A percentile compares a stretch with the other conserved stretches of the same genome.
These are phyloP conservation scores for Rosalia funebris DNA, from an alignment of 2,888 invertebrate species.

Conservation along the genomic window DNA sequence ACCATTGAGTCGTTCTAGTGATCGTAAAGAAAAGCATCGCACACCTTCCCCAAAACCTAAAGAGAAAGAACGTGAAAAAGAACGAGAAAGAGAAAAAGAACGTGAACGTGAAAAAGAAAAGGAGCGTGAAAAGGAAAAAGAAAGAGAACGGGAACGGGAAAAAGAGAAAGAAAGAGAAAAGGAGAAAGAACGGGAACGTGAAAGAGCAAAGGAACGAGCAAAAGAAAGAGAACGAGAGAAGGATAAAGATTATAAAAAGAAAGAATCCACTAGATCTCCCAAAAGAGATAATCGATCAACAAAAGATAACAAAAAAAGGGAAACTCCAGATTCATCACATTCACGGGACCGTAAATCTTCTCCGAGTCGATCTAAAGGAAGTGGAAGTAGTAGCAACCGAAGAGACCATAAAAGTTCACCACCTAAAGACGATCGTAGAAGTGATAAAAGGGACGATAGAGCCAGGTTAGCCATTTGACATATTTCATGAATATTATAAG, in stretches of 20 bases:
- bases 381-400: conserved; percentile 49
- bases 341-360: conserved; percentile 60
- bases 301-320: conserved; percentile 59
- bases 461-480: conserved; percentile 53
- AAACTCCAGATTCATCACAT: conserved; percentile 62
- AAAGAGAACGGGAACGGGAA: conserved; percentile 65
- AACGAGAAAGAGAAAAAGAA: conserved; percentile 59
- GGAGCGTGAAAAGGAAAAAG: conserved; percentile 63
- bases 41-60: conserved; percentile 61
- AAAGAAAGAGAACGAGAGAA: conserved; percentile 57
- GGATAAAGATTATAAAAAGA: conserved; percentile 44
- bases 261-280: conserved; percentile 54
- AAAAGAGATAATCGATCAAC: conserved; percentile 55
- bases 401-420: conserved; percentile 59
- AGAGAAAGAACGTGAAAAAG: conserved; percentile 59
- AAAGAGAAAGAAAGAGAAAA: conserved; percentile 58
- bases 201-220: conserved; percentile 60
- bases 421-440: conserved; percentile 64
- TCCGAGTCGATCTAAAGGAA: conserved; percentile 53
- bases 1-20: conserved; percentile 54
- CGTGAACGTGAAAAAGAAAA: conserved; percentile 61
- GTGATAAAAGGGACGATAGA: conserved; percentile 65
- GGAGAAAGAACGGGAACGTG: conserved; percentile 58
- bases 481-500: conserved; percentile 48
- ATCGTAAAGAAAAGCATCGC: conserved; percentile 60